Evolutionary conservation across 2,113 vertebrate genomes (phyloP), one percentile per base, ranked within the genome.

Genomic region (Tursiops truncatus): DNA sequence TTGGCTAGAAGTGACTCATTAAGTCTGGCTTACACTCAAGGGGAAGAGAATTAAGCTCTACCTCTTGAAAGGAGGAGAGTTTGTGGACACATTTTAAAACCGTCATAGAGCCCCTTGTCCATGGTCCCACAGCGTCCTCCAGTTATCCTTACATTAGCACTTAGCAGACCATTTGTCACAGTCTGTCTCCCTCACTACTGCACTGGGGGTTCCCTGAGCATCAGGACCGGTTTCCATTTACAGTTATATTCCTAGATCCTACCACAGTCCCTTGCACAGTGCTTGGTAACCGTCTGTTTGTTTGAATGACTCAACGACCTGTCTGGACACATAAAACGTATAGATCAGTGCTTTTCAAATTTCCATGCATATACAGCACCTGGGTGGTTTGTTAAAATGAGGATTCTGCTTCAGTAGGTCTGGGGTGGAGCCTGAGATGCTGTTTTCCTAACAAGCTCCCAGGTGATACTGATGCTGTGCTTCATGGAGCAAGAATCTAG

Each of bases 161-260:
- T 36, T 31, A 33, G 56, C 44, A 81, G 60, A 14, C 25, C 31
- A 38, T 18, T 60, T 76, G 38, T 50, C 68, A 21, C 44, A 4
- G 4, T 8, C 50, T 53, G 2, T 14, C 21, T 71, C 33, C 20
- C 63, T n/a, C 6, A 14, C 7, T 0, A 2, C 8, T 12, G 21
- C 79, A 4, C 38, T 2, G 0, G 23, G 65, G 73, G 44, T 58
- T 58, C 47, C 47, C 67, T 25, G 44, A 87, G 56, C 31, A 15
- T 70, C 10, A 3, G 41, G 33, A 36, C 83, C 20, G 63, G 56
- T 67, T 62, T 91, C 60, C 15, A 26, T 18, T 41, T 33, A 70
- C n/a, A n/a, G 3, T 50, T 23, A 20, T 33, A 11, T 25, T 47
- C 13, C 44, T 65, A 71, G 80, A 62, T 26, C 28, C 41, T 68